Conservation (phyloP, 2,888 invertebrate genomes). For the Orchestes rusci region DNA sequence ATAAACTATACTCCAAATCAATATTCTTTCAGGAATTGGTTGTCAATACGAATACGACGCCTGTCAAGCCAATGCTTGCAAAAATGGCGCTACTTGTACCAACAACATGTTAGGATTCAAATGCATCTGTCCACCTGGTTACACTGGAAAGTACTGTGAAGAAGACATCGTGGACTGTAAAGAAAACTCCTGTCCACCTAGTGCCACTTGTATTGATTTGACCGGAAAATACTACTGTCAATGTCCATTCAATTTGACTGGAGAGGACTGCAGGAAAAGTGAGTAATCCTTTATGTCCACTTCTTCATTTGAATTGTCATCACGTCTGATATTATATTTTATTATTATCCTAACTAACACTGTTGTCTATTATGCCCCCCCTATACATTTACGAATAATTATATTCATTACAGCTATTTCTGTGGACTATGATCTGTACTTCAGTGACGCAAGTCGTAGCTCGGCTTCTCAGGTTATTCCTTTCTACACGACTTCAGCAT, state of each 20-base stretch:
- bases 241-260: slow-evolving; percentile 94
- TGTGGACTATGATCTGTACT: slow-evolving; percentile 95
- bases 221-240: slow-evolving; percentile 90
- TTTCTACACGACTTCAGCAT: slow-evolving; percentile 69
- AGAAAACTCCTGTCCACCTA: slow-evolving; percentile 89
- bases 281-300: slow-evolving; percentile 37
- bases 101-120: slow-evolving; percentile 80
- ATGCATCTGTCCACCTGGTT: slow-evolving; percentile 79
- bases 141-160: slow-evolving; percentile 73
- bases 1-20: neutral
- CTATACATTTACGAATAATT: neutral
- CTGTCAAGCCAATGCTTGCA: slow-evolving; percentile 82
- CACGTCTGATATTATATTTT: no score
- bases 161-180: slow-evolving; percentile 87
- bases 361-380: no score
- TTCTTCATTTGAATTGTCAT: neutral
- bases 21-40: slow-evolving; percentile 59
- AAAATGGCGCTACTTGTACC: slow-evolving; percentile 87
- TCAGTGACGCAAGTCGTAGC: slow-evolving; percentile 83
- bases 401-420: slow-evolving; percentile 69
- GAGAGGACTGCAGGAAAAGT: slow-evolving; percentile 95
- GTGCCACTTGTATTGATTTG: slow-evolving; percentile 85
- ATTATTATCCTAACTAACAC: no score
- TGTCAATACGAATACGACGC: slow-evolving; percentile 93
- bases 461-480: slow-evolving; percentile 91